Evolutionary conservation across 2,888 invertebrate species (phyloP).

Genomic region (Synergus itoensis): DNA sequence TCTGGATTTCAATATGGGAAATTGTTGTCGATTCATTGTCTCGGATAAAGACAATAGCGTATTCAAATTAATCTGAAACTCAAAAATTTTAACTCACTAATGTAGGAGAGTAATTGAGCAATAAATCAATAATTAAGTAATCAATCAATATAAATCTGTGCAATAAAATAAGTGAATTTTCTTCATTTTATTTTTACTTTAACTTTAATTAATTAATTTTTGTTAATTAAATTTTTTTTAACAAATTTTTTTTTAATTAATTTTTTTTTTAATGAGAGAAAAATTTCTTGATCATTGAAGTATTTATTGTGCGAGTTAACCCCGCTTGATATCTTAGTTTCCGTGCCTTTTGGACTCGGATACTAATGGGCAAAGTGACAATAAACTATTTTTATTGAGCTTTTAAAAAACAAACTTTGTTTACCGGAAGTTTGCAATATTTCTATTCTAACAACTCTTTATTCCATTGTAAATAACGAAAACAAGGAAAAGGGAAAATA

Average conservation of each 20-base stretch:
- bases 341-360: slow-evolving; percentile 36
- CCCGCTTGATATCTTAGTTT: slow-evolving; percentile 4
- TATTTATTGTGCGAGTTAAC: slow-evolving; percentile 1
- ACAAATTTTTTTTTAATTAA: not conserved
- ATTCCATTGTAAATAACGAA: no score
- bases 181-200: not conserved
- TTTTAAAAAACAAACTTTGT: no score
- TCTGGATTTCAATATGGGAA: slow-evolving; percentile 7
- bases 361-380: slow-evolving; percentile 12
- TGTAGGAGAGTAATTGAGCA: not conserved
- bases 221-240: not conserved
- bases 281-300: not conserved
- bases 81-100: not conserved
- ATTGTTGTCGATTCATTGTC: not conserved
- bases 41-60: not conserved
- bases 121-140: not conserved
- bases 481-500: no score
- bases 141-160: not conserved
- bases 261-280: slow-evolving; percentile 6
- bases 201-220: not conserved
- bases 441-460: no score
- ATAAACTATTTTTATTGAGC: slow-evolving; percentile 1
- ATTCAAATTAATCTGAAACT: not conserved
- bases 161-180: not conserved
- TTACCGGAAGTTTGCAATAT: no score